Evolutionary conservation across 37 sponge, comb jelly and placozoan genomes (phyloP), one percentile per base, ranked within the genome.

Genomic region (Chondrosia reniformis): DNA sequence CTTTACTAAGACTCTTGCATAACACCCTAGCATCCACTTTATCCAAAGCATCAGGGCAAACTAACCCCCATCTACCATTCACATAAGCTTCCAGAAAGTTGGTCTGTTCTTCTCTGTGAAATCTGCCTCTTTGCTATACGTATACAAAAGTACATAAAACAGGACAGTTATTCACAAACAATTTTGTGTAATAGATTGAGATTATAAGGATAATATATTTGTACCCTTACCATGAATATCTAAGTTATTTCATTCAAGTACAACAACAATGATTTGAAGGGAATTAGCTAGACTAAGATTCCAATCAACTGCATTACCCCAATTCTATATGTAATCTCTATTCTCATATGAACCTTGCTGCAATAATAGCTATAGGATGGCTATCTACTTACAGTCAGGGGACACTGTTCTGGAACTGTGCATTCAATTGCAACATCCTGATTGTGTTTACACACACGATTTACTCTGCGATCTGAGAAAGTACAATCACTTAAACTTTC

Each of bases 361-460:
- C n/a, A n/a, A n/a, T n/a, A n/a, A n/a, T n/a, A n/a, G n/a, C n/a
- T n/a, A n/a, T n/a, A n/a, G n/a, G n/a, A n/a, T n/a, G n/a, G n/a
- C n/a, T n/a, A n/a, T n/a, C n/a, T 10, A 9, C 72, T 69, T 38
- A 69, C 72, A 2, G 69, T 27, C 17, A 10, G 17, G 17, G 77
- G 74, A 76, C 79, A 84, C 49, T 28, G 39, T 33, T 46, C 46
- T 42, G 93, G 86, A 5, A 80, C 76, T 61, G 58, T 85, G 54
- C 89, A 93, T 1, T 54, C 76, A 69, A 86, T 76, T 24, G 81
- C 84, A 4, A 66, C 90, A 74, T 89, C 90, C 12, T 83, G 65
- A 22, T 24, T 52, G 49, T 89, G 90, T 2, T 34, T 59, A 25
- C 81, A 66, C 28, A 1, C 3, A 2, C 41, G 34, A 34, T 73